phyloP scores from a whole-genome alignment of 1,140 invertebrate genomes.

The Psix sp. region DNA sequence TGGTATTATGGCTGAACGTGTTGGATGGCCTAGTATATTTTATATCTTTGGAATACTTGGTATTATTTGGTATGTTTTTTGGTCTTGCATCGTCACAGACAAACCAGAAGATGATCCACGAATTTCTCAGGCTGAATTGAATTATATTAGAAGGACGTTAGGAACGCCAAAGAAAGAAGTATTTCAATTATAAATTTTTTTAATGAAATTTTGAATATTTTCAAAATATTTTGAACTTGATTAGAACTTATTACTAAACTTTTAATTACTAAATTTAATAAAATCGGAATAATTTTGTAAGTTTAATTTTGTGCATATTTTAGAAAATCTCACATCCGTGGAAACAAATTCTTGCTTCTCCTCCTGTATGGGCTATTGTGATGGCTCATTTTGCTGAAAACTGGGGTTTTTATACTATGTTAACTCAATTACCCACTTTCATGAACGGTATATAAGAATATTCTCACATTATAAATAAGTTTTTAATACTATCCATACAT shows the following conservation, averaged over 20 bases:
- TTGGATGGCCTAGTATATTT: constrained; percentile 92
- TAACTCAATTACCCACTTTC: constrained; percentile 93
- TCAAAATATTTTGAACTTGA: too few species aligned
- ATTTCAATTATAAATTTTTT: background rate
- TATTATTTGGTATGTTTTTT: constrained; percentile 83
- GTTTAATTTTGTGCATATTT: constrained; percentile 25
- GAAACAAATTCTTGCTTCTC: constrained; percentile 87
- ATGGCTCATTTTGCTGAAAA: constrained; percentile 95
- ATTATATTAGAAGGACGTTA: constrained; percentile 82
- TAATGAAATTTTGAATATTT: too few species aligned
- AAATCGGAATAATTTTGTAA: constrained; percentile 4
- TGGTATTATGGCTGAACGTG: constrained; percentile 82
- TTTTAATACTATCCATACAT: background rate
- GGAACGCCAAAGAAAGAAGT: constrained; percentile 54
- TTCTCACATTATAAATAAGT: constrained; percentile 1
- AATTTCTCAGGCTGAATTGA: constrained; percentile 85
- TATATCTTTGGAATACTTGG: constrained; percentile 90
- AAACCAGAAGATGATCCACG: constrained; percentile 85
- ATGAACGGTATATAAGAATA: constrained; percentile 83
- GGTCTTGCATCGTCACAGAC: constrained; percentile 85
- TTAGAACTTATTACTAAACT: too few species aligned
- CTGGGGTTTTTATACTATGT: constrained; percentile 96
- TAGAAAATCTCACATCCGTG: constrained; percentile 84
- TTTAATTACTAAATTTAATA: too few species aligned
- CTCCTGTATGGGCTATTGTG: constrained; percentile 93